Percentiles rank a stretch among this genome's conserved stretches.
phyloP scores from a whole-genome alignment of 2,888 invertebrate genomes.

The Plemyria rubiginata region DNA sequence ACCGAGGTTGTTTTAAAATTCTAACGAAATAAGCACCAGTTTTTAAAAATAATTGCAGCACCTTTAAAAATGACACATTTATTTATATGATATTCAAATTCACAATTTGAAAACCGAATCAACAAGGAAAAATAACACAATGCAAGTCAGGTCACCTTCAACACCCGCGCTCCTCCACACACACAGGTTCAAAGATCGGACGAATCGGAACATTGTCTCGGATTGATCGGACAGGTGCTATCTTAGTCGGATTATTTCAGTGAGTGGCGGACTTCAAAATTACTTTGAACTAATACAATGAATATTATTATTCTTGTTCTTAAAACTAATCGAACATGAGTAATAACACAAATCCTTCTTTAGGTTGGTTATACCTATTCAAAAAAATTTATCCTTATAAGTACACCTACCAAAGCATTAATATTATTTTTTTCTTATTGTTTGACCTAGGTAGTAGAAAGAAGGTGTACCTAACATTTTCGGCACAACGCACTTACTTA shows the following conservation, averaged over 20 bases:
- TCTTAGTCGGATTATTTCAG: slow-evolving; percentile 14
- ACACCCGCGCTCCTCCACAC: slow-evolving; percentile 2
- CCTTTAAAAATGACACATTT: too few species aligned
- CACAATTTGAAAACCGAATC: background rate
- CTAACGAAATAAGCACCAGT: background rate
- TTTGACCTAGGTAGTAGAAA: too few species aligned
- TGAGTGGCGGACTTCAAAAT: slow-evolving; percentile 9
- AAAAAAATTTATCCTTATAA: too few species aligned
- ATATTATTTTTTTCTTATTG: too few species aligned
- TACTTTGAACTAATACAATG: background rate
- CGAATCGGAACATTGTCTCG: slow-evolving; percentile 13
- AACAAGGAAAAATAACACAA: slow-evolving; percentile 9
- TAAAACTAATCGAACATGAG: too few species aligned
- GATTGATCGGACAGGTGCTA: slow-evolving; percentile 31
- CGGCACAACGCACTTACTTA: too few species aligned
- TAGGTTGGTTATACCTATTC: too few species aligned
- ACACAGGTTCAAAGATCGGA: slow-evolving; percentile 15
- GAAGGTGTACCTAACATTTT: too few species aligned
- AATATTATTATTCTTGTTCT: too few species aligned
- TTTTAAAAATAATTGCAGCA: background rate
- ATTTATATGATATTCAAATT: background rate
- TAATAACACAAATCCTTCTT: too few species aligned
- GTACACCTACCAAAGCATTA: too few species aligned
- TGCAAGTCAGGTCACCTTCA: slow-evolving; percentile 30
- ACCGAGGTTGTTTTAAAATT: background rate